Conservation (phyloP, 2,797 vertebrate species). For the Poecilia gillii region DNA sequence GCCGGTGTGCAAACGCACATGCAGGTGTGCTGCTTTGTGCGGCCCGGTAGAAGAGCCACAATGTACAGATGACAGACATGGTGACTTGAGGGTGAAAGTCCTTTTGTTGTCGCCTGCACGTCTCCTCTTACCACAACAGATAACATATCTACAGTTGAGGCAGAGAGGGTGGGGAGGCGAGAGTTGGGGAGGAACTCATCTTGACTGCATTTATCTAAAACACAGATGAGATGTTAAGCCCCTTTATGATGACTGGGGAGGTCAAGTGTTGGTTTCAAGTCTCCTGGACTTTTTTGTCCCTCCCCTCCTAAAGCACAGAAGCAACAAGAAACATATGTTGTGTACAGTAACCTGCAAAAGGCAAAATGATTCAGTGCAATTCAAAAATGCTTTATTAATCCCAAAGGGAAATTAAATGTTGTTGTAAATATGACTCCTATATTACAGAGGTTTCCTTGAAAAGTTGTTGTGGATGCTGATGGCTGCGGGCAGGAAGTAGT, state of each 20-base stretch:
- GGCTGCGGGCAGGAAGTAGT: not conserved
- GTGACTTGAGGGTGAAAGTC: constrained; percentile 51
- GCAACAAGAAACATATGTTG: not conserved
- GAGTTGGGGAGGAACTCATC: not conserved
- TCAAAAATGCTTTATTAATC: not conserved
- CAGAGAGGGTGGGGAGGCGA: too few species aligned
- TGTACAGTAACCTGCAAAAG: not conserved
- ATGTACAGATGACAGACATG: constrained; percentile 50
- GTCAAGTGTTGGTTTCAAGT: constrained; percentile 15
- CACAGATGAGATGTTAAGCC: constrained; percentile 2
- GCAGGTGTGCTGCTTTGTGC: constrained; percentile 40
- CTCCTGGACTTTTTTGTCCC: not conserved
- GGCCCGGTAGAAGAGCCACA: constrained; percentile 36
- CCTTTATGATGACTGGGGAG: constrained; percentile 23
- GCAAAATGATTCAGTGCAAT: not conserved
- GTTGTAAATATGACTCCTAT: not conserved
- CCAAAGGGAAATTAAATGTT: not conserved
- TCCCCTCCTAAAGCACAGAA: not conserved
- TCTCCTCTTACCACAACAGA: constrained; percentile 54
- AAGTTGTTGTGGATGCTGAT: not conserved
- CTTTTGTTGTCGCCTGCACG: constrained; percentile 52
- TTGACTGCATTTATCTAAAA: constrained; percentile 12
- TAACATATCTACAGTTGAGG: constrained; percentile 14
- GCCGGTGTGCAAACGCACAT: constrained; percentile 11
- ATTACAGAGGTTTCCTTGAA: not conserved